A percentile compares a stretch with the other conserved stretches of the same genome.
These are phyloP conservation scores for Amazona vittata DNA, from an alignment of 2,113 vertebrate genomes.

Conservation along the genomic window DNA sequence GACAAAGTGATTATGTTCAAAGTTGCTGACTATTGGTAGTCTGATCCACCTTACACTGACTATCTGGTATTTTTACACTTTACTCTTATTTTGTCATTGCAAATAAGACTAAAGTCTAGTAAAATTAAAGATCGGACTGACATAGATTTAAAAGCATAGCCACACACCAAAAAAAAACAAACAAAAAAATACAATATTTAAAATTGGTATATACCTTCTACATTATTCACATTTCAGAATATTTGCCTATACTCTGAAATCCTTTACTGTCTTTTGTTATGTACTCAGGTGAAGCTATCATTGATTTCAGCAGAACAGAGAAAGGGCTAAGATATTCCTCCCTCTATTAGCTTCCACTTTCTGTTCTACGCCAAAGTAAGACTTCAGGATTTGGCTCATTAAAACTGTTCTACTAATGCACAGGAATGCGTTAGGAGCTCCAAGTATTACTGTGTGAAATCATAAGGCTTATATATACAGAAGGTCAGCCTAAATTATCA, in stretches of 20 bases:
- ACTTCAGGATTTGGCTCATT: neutral
- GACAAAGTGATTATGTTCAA: neutral
- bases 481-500: conserved; percentile 34
- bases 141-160: neutral
- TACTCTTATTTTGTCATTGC: neutral
- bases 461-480: neutral
- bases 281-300: neutral
- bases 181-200: neutral
- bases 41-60: neutral
- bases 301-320: neutral
- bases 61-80: neutral
- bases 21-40: neutral
- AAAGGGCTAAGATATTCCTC: neutral
- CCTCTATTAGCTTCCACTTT: neutral
- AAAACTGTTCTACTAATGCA: neutral
- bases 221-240: neutral
- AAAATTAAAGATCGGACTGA: neutral
- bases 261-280: neutral
- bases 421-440: neutral
- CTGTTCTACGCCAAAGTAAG: neutral
- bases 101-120: neutral
- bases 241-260: neutral
- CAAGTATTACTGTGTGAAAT: conserved; percentile 41
- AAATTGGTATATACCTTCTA: neutral
- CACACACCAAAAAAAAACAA: neutral